These are phyloP conservation scores for Conus betulinus DNA, from an alignment of 1,140 invertebrate species.

Conservation along the genomic window DNA sequence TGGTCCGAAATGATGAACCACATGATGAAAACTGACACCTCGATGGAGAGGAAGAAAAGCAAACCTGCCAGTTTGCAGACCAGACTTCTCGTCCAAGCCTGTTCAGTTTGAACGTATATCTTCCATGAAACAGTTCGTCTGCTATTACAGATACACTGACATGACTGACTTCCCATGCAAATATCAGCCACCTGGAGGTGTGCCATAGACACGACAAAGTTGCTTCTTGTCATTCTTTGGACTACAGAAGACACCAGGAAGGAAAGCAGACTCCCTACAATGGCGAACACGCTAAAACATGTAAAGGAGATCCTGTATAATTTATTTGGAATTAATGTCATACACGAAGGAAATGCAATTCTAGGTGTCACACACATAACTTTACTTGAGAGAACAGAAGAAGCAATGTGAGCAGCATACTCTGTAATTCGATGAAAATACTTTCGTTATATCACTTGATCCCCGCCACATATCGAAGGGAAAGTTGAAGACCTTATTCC, in stretches of 20 bases:
- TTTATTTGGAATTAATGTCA: no score
- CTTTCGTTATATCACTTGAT: no score
- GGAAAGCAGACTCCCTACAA: background rate
- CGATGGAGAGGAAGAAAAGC: conserved; percentile 55
- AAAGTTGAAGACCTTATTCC: no score
- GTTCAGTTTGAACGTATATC: conserved; percentile 56
- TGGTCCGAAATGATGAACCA: conserved; percentile 63
- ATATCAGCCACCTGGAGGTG: conserved; percentile 62
- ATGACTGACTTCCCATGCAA: conserved; percentile 68
- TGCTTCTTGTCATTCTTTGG: background rate
- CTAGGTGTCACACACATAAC: no score
- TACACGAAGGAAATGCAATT: no score
- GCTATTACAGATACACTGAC: conserved; percentile 58
- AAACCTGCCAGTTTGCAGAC: conserved; percentile 59
- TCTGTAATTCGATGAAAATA: no score
- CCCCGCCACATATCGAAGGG: no score
- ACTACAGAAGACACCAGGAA: background rate
- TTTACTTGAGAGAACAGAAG: no score
- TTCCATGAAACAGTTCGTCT: conserved; percentile 53
- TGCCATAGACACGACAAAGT: conserved; percentile 48
- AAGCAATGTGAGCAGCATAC: no score
- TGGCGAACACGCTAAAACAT: no score
- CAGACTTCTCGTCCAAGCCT: conserved; percentile 53
- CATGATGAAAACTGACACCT: conserved; percentile 60
- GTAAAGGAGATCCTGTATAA: no score